Conservation (phyloP, 1,140 invertebrate species). For the Phortica variegata region DNA sequence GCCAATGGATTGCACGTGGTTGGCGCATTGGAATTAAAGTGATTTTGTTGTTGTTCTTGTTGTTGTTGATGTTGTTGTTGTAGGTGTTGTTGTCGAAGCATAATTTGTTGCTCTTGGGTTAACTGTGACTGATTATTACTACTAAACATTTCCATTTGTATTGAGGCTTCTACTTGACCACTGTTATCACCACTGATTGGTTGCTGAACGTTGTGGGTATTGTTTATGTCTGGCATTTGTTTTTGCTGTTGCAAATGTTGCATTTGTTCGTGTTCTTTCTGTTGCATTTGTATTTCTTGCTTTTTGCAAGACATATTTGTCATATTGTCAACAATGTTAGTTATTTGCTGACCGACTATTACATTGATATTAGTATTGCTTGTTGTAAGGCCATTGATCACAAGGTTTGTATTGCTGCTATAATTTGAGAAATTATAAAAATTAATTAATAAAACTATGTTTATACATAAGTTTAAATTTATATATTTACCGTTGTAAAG, state of each 20-base stretch:
- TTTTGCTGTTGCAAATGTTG: too few species aligned
- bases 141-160: too few species aligned
- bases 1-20: conserved; percentile 34
- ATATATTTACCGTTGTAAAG: too few species aligned
- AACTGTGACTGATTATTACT: too few species aligned
- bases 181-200: too few species aligned
- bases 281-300: too few species aligned
- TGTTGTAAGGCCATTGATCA: conserved; percentile 54
- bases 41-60: conserved; percentile 30
- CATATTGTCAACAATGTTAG: too few species aligned
- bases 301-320: too few species aligned
- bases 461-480: background rate
- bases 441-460: background rate
- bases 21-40: conserved; percentile 33
- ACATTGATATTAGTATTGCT: conserved; percentile 39
- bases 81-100: background rate
- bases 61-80: conserved; percentile 19
- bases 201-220: conserved; percentile 9
- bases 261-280: too few species aligned
- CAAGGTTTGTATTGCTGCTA: conserved; percentile 30
- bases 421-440: background rate
- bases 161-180: too few species aligned
- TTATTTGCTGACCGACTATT: too few species aligned
- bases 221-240: too few species aligned
- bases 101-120: background rate